Conservation (phyloP, 2,113 vertebrate genomes). For the Onychostoma macrolepis region DNA sequence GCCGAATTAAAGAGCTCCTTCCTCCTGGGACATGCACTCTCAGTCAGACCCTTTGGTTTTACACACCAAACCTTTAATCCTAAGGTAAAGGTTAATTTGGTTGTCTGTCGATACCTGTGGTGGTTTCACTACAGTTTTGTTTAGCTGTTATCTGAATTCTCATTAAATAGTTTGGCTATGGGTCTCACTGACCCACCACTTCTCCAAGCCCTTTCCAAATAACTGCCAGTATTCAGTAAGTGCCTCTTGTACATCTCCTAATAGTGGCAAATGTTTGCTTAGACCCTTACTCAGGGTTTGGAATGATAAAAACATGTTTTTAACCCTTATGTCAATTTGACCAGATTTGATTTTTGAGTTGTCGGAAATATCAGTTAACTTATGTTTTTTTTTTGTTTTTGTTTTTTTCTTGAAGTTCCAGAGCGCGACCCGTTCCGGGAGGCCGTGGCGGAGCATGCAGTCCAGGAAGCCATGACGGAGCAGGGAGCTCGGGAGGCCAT, state of each 20-base stretch:
- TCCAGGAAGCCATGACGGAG: no score
- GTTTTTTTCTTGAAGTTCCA: no score
- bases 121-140: constrained; percentile 60
- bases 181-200: constrained; percentile 47
- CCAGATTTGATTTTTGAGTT: no score
- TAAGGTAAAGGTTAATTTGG: constrained; percentile 68
- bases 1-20: constrained; percentile 48
- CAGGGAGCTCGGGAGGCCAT: no score
- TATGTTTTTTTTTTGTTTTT: no score
- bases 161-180: constrained; percentile 66
- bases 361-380: no score
- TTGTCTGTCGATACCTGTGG: constrained; percentile 54
- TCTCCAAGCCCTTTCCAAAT: constrained; percentile 61
- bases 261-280: not conserved
- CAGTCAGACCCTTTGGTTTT: not conserved
- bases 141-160: constrained; percentile 66
- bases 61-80: constrained; percentile 61
- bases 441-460: no score
- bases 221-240: not conserved
- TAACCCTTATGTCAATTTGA: no score
- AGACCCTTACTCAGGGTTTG: not conserved
- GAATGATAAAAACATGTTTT: not conserved
- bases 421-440: no score
- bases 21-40: not conserved
- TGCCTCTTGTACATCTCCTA: not conserved